Evolutionary conservation across 2,888 invertebrate species (phyloP).

Genomic region (Maniola hyperantus): DNA sequence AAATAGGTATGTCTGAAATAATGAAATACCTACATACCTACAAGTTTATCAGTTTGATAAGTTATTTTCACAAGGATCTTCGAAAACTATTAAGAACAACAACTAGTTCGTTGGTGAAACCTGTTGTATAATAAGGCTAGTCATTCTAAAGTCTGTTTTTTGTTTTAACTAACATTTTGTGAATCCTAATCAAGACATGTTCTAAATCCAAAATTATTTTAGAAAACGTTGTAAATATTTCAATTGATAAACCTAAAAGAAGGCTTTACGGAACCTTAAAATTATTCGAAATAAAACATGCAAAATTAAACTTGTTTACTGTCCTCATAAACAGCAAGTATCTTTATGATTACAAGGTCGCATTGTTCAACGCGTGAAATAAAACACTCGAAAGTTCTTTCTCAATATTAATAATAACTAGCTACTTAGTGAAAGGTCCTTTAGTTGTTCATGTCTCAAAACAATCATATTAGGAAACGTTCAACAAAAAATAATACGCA

Average conservation of each 20-base stretch:
- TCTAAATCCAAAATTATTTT: too few relatives aligned
- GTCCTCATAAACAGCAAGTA: slow-evolving; percentile 9
- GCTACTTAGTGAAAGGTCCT: slow-evolving; percentile 21
- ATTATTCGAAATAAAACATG: neutral
- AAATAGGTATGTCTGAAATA: too few relatives aligned
- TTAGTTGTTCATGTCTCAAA: slow-evolving; percentile 19
- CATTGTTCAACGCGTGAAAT: neutral
- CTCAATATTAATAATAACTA: slow-evolving; percentile 18
- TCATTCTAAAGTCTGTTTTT: too few relatives aligned
- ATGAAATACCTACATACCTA: too few relatives aligned
- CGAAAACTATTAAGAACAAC: too few relatives aligned
- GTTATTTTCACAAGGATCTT: too few relatives aligned
- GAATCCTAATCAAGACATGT: neutral
- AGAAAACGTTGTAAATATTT: too few relatives aligned
- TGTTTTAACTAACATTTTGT: neutral
- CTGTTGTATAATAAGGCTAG: too few relatives aligned
- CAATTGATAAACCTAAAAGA: too few relatives aligned
- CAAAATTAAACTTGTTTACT: slow-evolving; percentile 5
- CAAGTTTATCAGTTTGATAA: too few relatives aligned
- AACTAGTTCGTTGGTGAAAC: too few relatives aligned
- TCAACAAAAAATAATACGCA: slow-evolving; percentile 10
- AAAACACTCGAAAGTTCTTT: slow-evolving; percentile 19
- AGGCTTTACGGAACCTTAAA: neutral
- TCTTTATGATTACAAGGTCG: slow-evolving; percentile 15
- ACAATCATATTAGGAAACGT: slow-evolving; percentile 28